These are phyloP conservation scores for Philereme transversata DNA, from an alignment of 2,888 invertebrate genomes.

Conservation along the genomic window DNA sequence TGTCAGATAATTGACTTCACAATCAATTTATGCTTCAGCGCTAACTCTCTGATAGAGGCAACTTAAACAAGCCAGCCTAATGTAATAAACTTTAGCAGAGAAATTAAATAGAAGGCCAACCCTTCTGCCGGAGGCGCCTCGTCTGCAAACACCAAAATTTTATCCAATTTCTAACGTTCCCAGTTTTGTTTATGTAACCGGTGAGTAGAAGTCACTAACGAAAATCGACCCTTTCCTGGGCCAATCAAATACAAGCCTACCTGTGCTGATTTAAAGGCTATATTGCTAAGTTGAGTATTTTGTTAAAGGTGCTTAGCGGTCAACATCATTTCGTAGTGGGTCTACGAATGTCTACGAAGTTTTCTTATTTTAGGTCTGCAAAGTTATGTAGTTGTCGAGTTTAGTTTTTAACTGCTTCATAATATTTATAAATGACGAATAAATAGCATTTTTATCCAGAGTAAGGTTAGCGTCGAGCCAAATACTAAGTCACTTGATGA, in stretches of 20 bases:
- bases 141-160: constrained; percentile 54
- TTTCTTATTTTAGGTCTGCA: constrained; percentile 5
- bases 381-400: constrained; percentile 1
- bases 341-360: constrained; percentile 14
- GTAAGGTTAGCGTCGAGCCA: too few species aligned
- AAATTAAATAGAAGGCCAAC: constrained; percentile 52
- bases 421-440: too few species aligned
- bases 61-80: constrained; percentile 54
- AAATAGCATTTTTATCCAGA: too few species aligned
- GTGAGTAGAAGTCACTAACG: constrained; percentile 34
- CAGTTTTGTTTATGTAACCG: constrained; percentile 38
- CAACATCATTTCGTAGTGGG: constrained; percentile 19
- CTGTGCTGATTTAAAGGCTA: constrained; percentile 3
- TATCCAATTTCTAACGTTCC: constrained; percentile 53
- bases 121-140: constrained; percentile 43
- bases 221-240: constrained; percentile 19
- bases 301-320: constrained; percentile 19
- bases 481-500: too few species aligned
- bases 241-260: constrained; percentile 9
- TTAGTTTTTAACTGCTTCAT: too few species aligned
- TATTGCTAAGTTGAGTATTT: constrained; percentile 9
- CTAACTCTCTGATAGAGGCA: constrained; percentile 35
- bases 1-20: constrained; percentile 34
- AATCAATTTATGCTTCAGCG: constrained; percentile 40
- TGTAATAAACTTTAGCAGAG: constrained; percentile 50